phyloP scores from a whole-genome alignment of 2,888 invertebrate genomes.

The Chymomyza procnemis region DNA sequence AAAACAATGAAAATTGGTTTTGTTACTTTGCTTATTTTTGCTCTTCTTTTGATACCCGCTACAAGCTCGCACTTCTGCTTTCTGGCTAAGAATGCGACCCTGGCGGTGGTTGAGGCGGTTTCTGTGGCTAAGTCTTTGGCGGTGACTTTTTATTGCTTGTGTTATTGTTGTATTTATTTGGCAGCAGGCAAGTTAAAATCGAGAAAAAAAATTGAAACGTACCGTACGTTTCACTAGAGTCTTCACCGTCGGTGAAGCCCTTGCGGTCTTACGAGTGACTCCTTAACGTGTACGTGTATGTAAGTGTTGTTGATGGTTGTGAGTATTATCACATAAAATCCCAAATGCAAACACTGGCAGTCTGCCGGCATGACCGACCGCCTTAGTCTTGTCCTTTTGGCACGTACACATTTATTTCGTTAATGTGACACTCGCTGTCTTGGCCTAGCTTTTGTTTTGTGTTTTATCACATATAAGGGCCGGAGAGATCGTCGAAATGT shows the following conservation, averaged over 20 bases:
- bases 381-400: slow-evolving; percentile 37
- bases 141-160: slow-evolving; percentile 63
- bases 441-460: background rate
- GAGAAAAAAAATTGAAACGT: background rate
- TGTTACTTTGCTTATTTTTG: slow-evolving; percentile 57
- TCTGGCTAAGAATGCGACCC: slow-evolving; percentile 51
- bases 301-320: slow-evolving; percentile 42
- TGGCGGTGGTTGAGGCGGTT: slow-evolving; percentile 37
- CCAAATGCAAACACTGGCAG: slow-evolving; percentile 68
- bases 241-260: background rate
- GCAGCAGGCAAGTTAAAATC: slow-evolving; percentile 34
- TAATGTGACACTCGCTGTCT: slow-evolving; percentile 45
- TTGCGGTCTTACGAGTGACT: slow-evolving; percentile 1
- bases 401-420: slow-evolving; percentile 61
- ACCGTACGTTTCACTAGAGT: background rate
- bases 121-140: slow-evolving; percentile 34
- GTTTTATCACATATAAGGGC: background rate
- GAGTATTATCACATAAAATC: slow-evolving; percentile 69
- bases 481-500: background rate
- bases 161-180: slow-evolving; percentile 70
- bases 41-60: background rate
- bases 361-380: slow-evolving; percentile 7
- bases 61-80: background rate
- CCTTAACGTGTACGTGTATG: slow-evolving; percentile 10
- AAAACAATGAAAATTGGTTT: slow-evolving; percentile 74